Conservation (phyloP, 2,888 invertebrate genomes). For the Dicranocentrus wangi region DNA sequence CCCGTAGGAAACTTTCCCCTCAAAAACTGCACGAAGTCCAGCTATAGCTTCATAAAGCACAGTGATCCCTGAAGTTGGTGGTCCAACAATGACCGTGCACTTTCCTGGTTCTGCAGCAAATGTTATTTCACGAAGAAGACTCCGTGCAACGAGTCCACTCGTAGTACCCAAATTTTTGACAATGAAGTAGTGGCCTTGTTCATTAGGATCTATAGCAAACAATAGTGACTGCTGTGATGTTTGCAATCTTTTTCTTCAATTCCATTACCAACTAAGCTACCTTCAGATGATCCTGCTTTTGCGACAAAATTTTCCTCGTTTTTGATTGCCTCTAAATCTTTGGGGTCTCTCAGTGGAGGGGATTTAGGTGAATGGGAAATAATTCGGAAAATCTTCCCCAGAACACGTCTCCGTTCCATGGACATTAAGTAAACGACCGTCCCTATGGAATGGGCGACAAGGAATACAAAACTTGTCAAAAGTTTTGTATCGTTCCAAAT, state of each 20-base stretch:
- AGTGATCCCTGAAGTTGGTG: slow-evolving; percentile 42
- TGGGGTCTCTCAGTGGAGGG: slow-evolving; percentile 6
- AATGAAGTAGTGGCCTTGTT: slow-evolving; percentile 16
- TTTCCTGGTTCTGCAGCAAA: slow-evolving; percentile 56
- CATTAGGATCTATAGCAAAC: neutral
- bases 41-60: slow-evolving; percentile 50
- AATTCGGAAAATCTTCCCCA: slow-evolving; percentile 9
- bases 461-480: slow-evolving; percentile 12
- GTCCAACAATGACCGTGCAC: slow-evolving; percentile 43
- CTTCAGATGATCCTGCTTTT: neutral
- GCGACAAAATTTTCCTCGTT: slow-evolving; percentile 16
- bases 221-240: neutral
- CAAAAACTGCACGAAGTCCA: slow-evolving; percentile 27
- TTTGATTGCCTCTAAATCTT: slow-evolving; percentile 7
- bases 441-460: slow-evolving; percentile 9
- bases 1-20: slow-evolving; percentile 43
- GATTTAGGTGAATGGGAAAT: neutral
- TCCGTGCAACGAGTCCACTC: neutral
- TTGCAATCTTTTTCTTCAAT: neutral
- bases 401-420: slow-evolving; percentile 17
- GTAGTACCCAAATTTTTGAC: slow-evolving; percentile 24
- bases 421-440: neutral
- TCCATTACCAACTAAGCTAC: neutral
- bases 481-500: slow-evolving; percentile 12
- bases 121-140: slow-evolving; percentile 22